phyloP scores from a whole-genome alignment of 2,113 vertebrate genomes.

The Grus americana region DNA sequence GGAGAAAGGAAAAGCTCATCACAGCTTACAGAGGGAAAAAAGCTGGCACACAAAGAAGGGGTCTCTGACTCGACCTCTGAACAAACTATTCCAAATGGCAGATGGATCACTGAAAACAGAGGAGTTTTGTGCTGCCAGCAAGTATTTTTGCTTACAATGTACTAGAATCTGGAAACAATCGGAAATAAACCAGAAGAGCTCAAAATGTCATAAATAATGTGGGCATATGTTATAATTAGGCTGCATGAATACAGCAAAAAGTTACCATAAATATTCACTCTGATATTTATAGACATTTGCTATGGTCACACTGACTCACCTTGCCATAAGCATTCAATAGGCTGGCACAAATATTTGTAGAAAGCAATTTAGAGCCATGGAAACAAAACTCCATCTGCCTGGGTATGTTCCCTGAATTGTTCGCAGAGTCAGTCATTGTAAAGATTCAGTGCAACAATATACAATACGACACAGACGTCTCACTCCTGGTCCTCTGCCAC shows the following conservation, averaged over 20 bases:
- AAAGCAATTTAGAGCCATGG: slow-evolving; percentile 20
- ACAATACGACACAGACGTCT: not conserved
- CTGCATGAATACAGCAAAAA: not conserved
- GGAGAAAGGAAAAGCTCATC: slow-evolving; percentile 16
- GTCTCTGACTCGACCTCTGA: not conserved
- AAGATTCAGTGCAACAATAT: not conserved
- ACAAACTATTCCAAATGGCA: slow-evolving; percentile 9
- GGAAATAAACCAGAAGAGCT: slow-evolving; percentile 13
- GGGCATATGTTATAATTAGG: not conserved
- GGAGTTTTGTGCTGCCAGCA: slow-evolving; percentile 8
- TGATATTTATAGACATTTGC: not conserved
- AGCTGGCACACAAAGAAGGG: not conserved
- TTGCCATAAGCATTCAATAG: not conserved
- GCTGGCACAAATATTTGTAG: slow-evolving; percentile 38
- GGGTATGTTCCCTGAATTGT: not conserved
- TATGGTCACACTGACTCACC: slow-evolving; percentile 17
- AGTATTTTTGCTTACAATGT: not conserved
- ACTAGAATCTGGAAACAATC: slow-evolving; percentile 1
- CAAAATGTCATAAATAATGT: slow-evolving; percentile 14
- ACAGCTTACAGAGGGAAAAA: not conserved
- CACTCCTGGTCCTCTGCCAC: not conserved
- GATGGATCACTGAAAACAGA: slow-evolving; percentile 7
- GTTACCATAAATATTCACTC: not conserved
- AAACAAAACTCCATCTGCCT: slow-evolving; percentile 22
- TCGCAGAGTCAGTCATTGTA: not conserved